phyloP scores from a whole-genome alignment of 2,113 vertebrate genomes.

The Rhizomys pruinosus region DNA sequence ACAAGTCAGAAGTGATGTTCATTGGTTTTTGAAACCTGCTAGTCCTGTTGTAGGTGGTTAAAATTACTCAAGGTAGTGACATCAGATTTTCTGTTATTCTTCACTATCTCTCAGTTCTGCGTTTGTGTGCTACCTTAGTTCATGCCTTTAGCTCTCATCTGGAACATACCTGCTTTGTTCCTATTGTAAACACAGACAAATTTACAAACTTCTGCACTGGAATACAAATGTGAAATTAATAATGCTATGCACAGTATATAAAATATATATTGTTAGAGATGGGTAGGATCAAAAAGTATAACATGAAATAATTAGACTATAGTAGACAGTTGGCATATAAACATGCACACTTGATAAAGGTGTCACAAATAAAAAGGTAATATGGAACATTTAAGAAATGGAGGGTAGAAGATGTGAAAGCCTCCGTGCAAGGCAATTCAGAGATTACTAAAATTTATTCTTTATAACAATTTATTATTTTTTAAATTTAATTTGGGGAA shows the following conservation, averaged over 20 bases:
- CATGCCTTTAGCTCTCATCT: not conserved
- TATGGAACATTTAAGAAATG: not conserved
- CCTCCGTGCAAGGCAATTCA: not conserved
- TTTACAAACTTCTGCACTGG: not conserved
- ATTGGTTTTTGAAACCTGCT: slow-evolving; percentile 58
- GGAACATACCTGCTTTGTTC: not conserved
- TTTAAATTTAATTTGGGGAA: too few relatives aligned
- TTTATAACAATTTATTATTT: not conserved
- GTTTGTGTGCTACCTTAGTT: not conserved
- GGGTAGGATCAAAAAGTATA: not conserved
- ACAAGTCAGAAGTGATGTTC: slow-evolving; percentile 18
- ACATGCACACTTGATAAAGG: not conserved
- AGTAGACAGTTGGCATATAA: not conserved
- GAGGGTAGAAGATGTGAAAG: not conserved
- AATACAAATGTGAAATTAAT: not conserved
- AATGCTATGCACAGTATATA: not conserved
- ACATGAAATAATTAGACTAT: not conserved
- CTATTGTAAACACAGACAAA: too few relatives aligned
- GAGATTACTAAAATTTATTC: not conserved
- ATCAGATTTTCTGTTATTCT: not conserved
- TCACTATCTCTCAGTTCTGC: not conserved
- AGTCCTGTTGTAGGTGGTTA: not conserved
- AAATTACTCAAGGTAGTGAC: not conserved
- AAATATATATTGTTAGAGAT: not conserved
- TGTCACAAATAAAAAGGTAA: not conserved